Evolutionary conservation across 2,797 vertebrate genomes (phyloP).

Genomic region (Amblyraja radiata): DNA sequence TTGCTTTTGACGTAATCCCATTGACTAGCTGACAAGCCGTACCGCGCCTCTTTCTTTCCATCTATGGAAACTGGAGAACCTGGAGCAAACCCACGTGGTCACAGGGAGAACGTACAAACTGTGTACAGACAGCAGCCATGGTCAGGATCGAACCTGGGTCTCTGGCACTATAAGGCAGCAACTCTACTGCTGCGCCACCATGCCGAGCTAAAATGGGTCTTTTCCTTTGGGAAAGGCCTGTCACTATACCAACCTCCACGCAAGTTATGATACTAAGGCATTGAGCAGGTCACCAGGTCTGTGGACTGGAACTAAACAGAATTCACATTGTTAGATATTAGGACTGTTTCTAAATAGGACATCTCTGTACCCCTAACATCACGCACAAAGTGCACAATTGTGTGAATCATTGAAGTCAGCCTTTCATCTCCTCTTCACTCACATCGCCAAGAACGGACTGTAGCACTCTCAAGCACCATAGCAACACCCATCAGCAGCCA

Average conservation of each 20-base stretch:
- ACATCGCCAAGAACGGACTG: background rate
- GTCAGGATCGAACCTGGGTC: too few relatives aligned
- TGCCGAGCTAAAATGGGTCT: too few relatives aligned
- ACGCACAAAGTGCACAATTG: background rate
- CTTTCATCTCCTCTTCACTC: background rate
- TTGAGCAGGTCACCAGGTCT: background rate
- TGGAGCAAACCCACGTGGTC: too few relatives aligned
- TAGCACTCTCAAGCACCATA: background rate
- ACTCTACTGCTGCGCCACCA: too few relatives aligned
- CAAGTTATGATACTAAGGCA: background rate
- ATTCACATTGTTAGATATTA: background rate
- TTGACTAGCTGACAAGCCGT: too few relatives aligned
- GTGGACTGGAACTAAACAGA: background rate
- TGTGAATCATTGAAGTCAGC: background rate
- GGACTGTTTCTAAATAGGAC: background rate
- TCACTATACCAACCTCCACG: background rate
- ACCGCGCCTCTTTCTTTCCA: too few relatives aligned
- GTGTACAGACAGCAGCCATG: too few relatives aligned
- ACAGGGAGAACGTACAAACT: too few relatives aligned
- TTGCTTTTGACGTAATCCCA: too few relatives aligned
- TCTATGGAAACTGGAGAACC: too few relatives aligned
- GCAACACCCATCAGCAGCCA: slow-evolving; percentile 20
- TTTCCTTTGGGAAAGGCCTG: background rate
- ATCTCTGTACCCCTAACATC: background rate
- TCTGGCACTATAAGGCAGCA: too few relatives aligned